A percentile compares a stretch with the other conserved stretches of the same genome.
Conservation (phyloP, 1,140 invertebrate species). For the Copidosoma floridanum region DNA sequence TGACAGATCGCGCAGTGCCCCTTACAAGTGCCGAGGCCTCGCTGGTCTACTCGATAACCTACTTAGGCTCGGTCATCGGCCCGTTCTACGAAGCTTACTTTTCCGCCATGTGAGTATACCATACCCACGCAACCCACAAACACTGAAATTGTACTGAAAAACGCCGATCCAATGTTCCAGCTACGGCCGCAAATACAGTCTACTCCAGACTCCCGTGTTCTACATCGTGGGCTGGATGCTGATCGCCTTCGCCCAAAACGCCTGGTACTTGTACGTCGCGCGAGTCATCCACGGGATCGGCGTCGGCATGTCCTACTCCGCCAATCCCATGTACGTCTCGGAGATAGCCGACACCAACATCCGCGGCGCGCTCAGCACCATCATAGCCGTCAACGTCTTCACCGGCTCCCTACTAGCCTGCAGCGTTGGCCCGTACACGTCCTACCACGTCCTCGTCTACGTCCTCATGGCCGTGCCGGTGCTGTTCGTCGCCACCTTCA, state of each 20-base stretch:
- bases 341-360: constrained; percentile 69
- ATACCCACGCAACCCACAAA: background rate
- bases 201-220: constrained; percentile 64
- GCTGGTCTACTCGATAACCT: constrained; percentile 50
- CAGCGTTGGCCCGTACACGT: constrained; percentile 64
- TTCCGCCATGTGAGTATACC: constrained; percentile 33
- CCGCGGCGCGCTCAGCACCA: constrained; percentile 68
- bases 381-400: constrained; percentile 64
- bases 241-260: constrained; percentile 59
- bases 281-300: constrained; percentile 66
- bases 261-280: constrained; percentile 59
- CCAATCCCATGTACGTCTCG: constrained; percentile 70
- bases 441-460: constrained; percentile 59
- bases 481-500: constrained; percentile 64
- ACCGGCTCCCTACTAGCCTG: constrained; percentile 73
- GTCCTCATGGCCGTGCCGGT: constrained; percentile 60
- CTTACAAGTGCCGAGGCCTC: constrained; percentile 44
- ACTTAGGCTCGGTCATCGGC: constrained; percentile 56
- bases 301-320: constrained; percentile 70
- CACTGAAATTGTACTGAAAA: too few species aligned
- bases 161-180: too few species aligned
- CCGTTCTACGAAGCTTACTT: constrained; percentile 52
- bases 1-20: too few species aligned
- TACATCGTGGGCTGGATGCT: constrained; percentile 68
- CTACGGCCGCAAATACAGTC: constrained; percentile 68